Conservation (phyloP, 2,797 vertebrate species). For the Ceryle rudis region DNA sequence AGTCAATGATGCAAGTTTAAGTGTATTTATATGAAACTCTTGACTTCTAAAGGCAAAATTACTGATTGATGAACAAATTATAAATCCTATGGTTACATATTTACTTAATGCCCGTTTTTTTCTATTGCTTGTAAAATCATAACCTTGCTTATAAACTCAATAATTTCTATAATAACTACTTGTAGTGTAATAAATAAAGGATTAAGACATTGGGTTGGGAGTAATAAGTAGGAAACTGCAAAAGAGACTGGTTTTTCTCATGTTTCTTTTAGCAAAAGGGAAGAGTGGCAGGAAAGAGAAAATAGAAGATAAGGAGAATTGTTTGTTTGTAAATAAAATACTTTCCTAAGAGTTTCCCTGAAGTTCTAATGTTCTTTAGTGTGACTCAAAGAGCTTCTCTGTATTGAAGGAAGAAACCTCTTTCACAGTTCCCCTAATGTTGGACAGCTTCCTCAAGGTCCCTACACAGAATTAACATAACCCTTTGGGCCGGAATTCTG, state of each 20-base stretch:
- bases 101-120: neutral
- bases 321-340: constrained; percentile 2
- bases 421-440: constrained; percentile 37
- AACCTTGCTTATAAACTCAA: constrained; percentile 11
- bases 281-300: neutral
- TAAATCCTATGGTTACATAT: neutral
- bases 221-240: constrained; percentile 2
- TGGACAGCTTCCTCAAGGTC: constrained; percentile 1
- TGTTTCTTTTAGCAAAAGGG: constrained; percentile 11
- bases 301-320: constrained; percentile 10
- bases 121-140: constrained; percentile 3
- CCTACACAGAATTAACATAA: constrained; percentile 2
- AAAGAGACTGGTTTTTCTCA: neutral
- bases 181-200: constrained; percentile 7
- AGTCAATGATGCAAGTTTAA: neutral
- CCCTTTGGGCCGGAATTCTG: constrained; percentile 14
- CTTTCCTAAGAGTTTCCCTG: constrained; percentile 24
- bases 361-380: constrained; percentile 31
- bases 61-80: neutral
- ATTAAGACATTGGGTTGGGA: neutral
- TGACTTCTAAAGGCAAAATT: constrained; percentile 20
- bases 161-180: constrained; percentile 40
- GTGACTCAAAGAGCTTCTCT: neutral
- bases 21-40: neutral
- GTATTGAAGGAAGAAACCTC: constrained; percentile 25